Base-by-base conservation (phyloP, 2,113 vertebrate genomes). In the Tupaia tana region DNA sequence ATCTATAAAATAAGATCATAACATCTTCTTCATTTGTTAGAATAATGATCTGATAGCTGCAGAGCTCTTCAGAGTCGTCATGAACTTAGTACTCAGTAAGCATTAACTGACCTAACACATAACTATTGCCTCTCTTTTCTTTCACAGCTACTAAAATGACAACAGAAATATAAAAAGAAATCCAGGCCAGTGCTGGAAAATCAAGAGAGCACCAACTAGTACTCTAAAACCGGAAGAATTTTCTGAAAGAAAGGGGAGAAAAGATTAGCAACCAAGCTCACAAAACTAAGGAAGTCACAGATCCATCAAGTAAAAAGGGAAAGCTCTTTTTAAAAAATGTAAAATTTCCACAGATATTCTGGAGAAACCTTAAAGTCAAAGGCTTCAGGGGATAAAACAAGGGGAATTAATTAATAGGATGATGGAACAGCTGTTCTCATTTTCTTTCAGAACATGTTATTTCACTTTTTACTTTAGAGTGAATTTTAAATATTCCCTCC, bases 391-490 rank as follows among this genome's bases (percentile, higher is more conserved):
- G 20, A 43, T 7, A 63, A 19, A 58, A 54, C 63, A 82, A 86
- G 15, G 59, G 19, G 82, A 78, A 67, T 73, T 52, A 78, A 85
- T 24, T 61, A 82, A 61, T 52, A 24, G 11, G 16, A 27, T 63
- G n/a, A 79, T 6, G 27, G 31, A 52, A 43, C 7, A 64, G 77
- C 61, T 70, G 29, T 78, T 86, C 69, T 86, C 59, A 66, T 29
- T 52, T 71, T 43, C 69, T 52, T 93, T 87, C 63, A 82, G 82
- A 90, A 93, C 61, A 86, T 70, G 29, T 31, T 43, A 64, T 22
- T 81, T 43, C 11, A 64, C 15, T 27, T 58, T 29, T 87, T 52
- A 52, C 64, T n/a, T 77, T 67, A 13, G 10, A 27, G 56, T 31
- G 34, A 3, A 52, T 82, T 70, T n/a, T 15, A 81, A 74, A 69